Conservation (phyloP, 2,888 invertebrate species). For the Epinotia bilunana region DNA sequence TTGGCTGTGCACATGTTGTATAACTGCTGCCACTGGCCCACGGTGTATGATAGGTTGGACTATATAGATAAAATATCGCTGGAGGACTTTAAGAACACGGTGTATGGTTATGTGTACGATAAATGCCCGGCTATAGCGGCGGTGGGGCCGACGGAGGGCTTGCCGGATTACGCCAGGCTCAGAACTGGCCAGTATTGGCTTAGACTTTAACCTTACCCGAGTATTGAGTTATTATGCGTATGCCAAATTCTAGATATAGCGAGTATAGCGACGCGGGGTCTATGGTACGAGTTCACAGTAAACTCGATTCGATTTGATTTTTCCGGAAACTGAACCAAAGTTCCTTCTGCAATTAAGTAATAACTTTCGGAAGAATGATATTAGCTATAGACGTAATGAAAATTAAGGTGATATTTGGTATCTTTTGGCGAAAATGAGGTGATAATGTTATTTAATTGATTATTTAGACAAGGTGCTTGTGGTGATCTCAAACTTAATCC, state of each 20-base stretch:
- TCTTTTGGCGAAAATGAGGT: neutral
- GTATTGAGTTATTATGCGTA: neutral
- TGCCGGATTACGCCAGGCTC: conserved; percentile 92
- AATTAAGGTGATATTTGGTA: neutral
- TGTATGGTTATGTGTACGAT: conserved; percentile 95
- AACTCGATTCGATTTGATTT: neutral
- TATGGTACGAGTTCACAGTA: neutral
- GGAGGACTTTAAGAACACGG: conserved; percentile 88
- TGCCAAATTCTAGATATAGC: neutral
- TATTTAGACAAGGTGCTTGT: neutral
- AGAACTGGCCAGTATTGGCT: conserved; percentile 94
- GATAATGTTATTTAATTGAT: neutral
- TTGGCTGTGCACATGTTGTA: conserved; percentile 97
- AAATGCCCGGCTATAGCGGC: conserved; percentile 96
- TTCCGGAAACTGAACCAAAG: no score
- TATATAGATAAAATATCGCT: conserved; percentile 92
- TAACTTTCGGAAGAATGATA: no score
- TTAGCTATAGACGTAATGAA: no score
- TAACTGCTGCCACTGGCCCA: conserved; percentile 91
- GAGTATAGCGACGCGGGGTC: neutral
- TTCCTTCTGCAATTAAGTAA: no score
- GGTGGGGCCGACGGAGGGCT: conserved; percentile 93
- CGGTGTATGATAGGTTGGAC: conserved; percentile 92
- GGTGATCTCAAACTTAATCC: no score
- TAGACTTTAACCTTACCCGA: conserved; percentile 52